These are phyloP conservation scores for Actinernus sp. DNA, from an alignment of 92 coral and sea anemone genomes.

Conservation along the genomic window DNA sequence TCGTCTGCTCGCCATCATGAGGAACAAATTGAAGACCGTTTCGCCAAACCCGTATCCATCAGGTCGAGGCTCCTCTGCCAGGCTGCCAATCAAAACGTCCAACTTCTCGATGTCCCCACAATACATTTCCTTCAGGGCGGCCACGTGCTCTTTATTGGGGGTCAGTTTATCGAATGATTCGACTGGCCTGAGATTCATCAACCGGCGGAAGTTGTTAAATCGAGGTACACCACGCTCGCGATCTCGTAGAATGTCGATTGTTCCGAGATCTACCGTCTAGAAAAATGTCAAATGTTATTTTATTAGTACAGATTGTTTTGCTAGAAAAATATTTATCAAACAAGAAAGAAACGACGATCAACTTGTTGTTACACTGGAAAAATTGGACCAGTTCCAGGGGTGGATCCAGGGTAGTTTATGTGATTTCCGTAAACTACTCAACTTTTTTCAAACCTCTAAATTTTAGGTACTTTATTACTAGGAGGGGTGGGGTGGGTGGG, in stretches of 20 bases:
- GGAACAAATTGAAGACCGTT: slow-evolving; percentile 72
- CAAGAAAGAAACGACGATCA: too few relatives aligned
- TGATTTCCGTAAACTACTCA: too few relatives aligned
- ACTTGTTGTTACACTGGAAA: too few relatives aligned
- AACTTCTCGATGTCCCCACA: slow-evolving; percentile 77
- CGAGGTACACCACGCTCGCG: slow-evolving; percentile 90
- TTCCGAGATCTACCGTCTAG: slow-evolving; percentile 76
- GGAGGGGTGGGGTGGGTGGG: too few relatives aligned
- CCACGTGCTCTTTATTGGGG: slow-evolving; percentile 62
- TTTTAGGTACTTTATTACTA: too few relatives aligned
- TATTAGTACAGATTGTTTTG: neutral
- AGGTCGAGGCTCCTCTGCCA: slow-evolving; percentile 90
- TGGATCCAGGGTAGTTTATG: too few relatives aligned
- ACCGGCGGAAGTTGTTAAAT: slow-evolving; percentile 75
- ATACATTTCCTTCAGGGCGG: slow-evolving; percentile 68
- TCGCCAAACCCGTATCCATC: slow-evolving; percentile 89
- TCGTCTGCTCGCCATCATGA: slow-evolving; percentile 85
- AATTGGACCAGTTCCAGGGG: too few relatives aligned
- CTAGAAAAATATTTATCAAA: too few relatives aligned
- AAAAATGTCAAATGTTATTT: neutral
- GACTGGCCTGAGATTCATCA: slow-evolving; percentile 65
- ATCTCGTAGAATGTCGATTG: slow-evolving; percentile 81
- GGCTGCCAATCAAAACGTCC: slow-evolving; percentile 78
- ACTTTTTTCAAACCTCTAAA: too few relatives aligned
- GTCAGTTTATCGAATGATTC: slow-evolving; percentile 78